A percentile compares a stretch with the other conserved stretches of the same genome.
These are phyloP conservation scores for Trachymyrmex cornetzi DNA, from an alignment of 1,140 invertebrate species.

Conservation along the genomic window DNA sequence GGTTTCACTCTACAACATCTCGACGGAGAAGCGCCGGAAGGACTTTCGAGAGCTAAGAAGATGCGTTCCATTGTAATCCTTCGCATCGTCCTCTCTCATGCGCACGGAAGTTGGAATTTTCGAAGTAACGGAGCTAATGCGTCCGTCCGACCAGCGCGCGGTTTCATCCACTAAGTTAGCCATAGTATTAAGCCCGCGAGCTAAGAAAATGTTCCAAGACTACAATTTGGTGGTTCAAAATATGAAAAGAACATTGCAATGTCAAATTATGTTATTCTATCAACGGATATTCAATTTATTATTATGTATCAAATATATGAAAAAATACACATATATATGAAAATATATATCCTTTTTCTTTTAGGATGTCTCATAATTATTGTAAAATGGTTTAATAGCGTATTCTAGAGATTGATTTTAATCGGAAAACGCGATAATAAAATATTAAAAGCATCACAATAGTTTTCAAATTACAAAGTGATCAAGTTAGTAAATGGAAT, in stretches of 20 bases:
- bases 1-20: background rate
- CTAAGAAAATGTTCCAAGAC: conserved; percentile 51
- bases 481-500: background rate
- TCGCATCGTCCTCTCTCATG: conserved; percentile 39
- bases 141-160: conserved; percentile 34
- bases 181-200: conserved; percentile 13
- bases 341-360: background rate
- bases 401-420: background rate
- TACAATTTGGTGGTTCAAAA: conserved; percentile 21
- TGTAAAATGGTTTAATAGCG: too few species aligned
- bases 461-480: background rate
- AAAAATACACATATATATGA: background rate
- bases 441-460: background rate
- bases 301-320: background rate
- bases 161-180: conserved; percentile 51
- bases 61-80: conserved; percentile 34
- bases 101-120: conserved; percentile 47
- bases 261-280: conserved; percentile 10
- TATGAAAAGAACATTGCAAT: conserved; percentile 15
- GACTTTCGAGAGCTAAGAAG: conserved; percentile 42
- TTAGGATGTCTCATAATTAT: background rate
- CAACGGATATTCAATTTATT: background rate
- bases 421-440: background rate
- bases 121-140: conserved; percentile 47
- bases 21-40: conserved; percentile 43